Percentiles rank a stretch among this genome's conserved stretches.
These are phyloP conservation scores for Zaprionus gabonicus DNA, from an alignment of 1,140 invertebrate genomes.

Conservation along the genomic window DNA sequence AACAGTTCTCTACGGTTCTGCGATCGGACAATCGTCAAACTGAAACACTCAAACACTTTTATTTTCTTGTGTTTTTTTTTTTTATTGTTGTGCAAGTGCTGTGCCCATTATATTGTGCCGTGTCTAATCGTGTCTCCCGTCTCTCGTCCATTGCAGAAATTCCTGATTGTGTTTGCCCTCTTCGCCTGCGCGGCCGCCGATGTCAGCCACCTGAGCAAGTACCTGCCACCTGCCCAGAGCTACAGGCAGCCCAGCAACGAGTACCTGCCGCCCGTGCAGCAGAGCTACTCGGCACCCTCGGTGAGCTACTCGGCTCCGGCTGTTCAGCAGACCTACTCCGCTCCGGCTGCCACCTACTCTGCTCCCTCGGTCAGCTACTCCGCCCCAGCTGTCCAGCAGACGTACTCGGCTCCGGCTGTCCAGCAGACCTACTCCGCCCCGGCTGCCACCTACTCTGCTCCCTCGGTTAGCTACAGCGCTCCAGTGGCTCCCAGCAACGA, in stretches of 20 bases:
- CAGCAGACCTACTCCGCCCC: conserved; percentile 33
- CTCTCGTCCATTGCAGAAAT: conserved; percentile 67
- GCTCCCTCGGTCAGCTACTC: conserved; percentile 44
- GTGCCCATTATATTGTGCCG: neutral
- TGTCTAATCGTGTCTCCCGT: conserved; percentile 28
- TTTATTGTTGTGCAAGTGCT: conserved; percentile 28
- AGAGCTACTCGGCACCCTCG: conserved; percentile 35
- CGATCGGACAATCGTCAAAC: neutral
- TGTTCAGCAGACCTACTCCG: conserved; percentile 33
- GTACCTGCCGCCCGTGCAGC: conserved; percentile 68
- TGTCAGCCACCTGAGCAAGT: conserved; percentile 76
- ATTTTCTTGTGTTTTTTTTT: conserved; percentile 11
- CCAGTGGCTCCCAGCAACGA: conserved; percentile 56
- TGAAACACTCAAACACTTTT: neutral
- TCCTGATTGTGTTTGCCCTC: conserved; percentile 78
- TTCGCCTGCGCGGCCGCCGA: conserved; percentile 77
- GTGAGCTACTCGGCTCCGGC: conserved; percentile 35
- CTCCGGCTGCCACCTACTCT: conserved; percentile 9
- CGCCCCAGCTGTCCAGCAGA: conserved; percentile 40
- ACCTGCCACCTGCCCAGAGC: conserved; percentile 61
- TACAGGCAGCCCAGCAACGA: conserved; percentile 62
- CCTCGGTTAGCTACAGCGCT: conserved; percentile 53
- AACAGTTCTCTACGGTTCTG: neutral
- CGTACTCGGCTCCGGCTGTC: conserved; percentile 36
- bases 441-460: conserved; percentile 37